These are phyloP conservation scores for Xyliphius kryptos DNA, from an alignment of 2,113 vertebrate genomes.

Conservation along the genomic window DNA sequence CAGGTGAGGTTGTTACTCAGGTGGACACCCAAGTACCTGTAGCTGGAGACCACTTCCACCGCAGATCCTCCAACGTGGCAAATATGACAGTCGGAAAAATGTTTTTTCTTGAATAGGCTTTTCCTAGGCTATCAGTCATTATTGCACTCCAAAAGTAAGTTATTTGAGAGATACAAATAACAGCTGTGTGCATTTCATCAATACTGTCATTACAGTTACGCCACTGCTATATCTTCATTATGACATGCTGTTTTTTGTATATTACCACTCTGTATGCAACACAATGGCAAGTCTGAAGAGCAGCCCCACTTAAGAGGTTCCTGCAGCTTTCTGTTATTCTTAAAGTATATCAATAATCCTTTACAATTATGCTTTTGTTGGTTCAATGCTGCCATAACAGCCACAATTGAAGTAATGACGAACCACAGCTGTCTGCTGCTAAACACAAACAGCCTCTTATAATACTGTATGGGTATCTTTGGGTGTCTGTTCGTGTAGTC, in stretches of 20 bases:
- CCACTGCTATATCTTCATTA: constrained; percentile 68
- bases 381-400: constrained; percentile 29
- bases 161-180: constrained; percentile 60
- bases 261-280: constrained; percentile 51
- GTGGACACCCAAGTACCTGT: too few relatives aligned
- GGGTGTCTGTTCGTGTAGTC: constrained; percentile 11
- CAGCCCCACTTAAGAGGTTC: constrained; percentile 52
- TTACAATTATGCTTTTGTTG: constrained; percentile 50
- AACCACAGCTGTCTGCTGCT: constrained; percentile 50
- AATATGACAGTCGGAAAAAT: constrained; percentile 14
- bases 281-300: constrained; percentile 42
- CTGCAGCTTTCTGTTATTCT: constrained; percentile 54
- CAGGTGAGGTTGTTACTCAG: too few relatives aligned
- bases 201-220: constrained; percentile 58
- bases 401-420: constrained; percentile 48
- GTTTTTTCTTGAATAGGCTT: constrained; percentile 38
- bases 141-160: constrained; percentile 51
- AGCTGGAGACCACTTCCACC: too few relatives aligned
- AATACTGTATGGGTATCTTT: constrained; percentile 40
- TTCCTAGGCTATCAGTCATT: constrained; percentile 44
- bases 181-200: constrained; percentile 56
- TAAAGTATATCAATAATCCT: constrained; percentile 62
- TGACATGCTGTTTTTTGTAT: constrained; percentile 56
- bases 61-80: too few relatives aligned
- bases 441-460: constrained; percentile 51